Base-by-base conservation (phyloP, 2,888 invertebrate genomes). In the Stegana nigrithorax region DNA sequence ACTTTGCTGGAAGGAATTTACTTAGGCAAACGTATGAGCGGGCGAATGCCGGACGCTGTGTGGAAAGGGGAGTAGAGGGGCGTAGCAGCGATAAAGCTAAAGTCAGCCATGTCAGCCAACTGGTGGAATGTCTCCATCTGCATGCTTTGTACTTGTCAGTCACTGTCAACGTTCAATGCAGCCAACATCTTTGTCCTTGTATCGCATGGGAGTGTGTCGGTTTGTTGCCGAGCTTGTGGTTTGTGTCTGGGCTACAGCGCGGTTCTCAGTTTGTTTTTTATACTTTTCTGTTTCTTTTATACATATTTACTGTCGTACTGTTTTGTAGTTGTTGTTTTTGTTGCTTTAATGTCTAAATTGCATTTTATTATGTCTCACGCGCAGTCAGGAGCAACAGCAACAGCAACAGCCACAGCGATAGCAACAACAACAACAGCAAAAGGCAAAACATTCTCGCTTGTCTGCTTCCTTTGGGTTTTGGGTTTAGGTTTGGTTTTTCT, bases 281-380 rank as follows among this genome's bases (percentile, higher is more conserved):
- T 42, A 14, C 42, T 19, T 57, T 27, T 55, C 44, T 62, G 53
- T 45, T 27, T 42, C 32, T 69, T 75, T 60, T 68, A 64, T 66
- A 75, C 75, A 75, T 75, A 75, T 75, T 75, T 77, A 68, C 79
- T n/a, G n/a, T n/a, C n/a, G n/a, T n/a, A 74, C 70, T 70, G 60
- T 23, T 50, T n/a, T 50, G 1, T 75, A 79, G 75, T 75, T 78
- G 4, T 17, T 44, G 17, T 17, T 45, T 45, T 17, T 27, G 29
- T 17, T 32, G 32, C 19, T 53, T 80, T 73, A 80, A 80, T 80
- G 78, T 77, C 80, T 80, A 78, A 77, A 80, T 80, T 77, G 76
- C 76, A 77, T 77, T 77, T 80, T 78, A 77, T 78, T 78, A 80
- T 78, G 76, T 78, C 68, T 77, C 79, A 71, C 25, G 17, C 25